Evolutionary conservation across 2,113 vertebrate species (phyloP).

Genomic region (Dryoscopus gambensis): DNA sequence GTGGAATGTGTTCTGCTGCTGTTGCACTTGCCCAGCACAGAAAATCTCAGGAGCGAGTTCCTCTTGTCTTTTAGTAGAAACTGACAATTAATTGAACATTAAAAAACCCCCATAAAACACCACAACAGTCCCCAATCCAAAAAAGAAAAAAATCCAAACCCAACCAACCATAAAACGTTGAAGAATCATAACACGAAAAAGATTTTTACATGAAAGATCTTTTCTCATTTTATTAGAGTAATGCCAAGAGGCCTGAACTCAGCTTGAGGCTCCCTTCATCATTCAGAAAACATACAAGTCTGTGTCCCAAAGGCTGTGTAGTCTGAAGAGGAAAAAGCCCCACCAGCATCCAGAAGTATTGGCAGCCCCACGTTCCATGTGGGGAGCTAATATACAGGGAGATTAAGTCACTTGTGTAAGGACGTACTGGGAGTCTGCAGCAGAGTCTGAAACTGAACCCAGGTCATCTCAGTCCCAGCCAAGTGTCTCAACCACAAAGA

Average conservation of each 20-base stretch:
- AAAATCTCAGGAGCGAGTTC: slow-evolving; percentile 27
- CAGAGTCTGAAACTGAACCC: slow-evolving; percentile 47
- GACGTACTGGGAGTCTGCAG: slow-evolving; percentile 28
- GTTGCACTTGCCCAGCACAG: neutral
- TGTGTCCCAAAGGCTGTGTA: slow-evolving; percentile 8
- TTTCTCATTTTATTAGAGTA: neutral
- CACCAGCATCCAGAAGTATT: slow-evolving; percentile 4
- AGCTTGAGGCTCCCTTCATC: neutral
- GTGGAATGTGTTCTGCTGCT: slow-evolving; percentile 65
- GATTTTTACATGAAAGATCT: neutral
- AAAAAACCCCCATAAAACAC: neutral
- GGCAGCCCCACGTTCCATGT: neutral
- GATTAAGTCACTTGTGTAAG: slow-evolving; percentile 53
- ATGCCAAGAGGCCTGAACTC: neutral
- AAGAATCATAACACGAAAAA: neutral
- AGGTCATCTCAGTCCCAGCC: slow-evolving; percentile 57
- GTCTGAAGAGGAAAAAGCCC: slow-evolving; percentile 18
- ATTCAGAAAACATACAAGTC: neutral
- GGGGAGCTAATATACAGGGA: slow-evolving; percentile 27
- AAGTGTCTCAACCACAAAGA: slow-evolving; percentile 63
- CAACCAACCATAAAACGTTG: neutral
- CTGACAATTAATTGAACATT: neutral
- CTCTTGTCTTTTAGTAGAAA: neutral
- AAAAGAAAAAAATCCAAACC: neutral
- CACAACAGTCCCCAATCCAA: neutral